Conservation (phyloP, 2,113 vertebrate species). For the Hylia prasina region DNA sequence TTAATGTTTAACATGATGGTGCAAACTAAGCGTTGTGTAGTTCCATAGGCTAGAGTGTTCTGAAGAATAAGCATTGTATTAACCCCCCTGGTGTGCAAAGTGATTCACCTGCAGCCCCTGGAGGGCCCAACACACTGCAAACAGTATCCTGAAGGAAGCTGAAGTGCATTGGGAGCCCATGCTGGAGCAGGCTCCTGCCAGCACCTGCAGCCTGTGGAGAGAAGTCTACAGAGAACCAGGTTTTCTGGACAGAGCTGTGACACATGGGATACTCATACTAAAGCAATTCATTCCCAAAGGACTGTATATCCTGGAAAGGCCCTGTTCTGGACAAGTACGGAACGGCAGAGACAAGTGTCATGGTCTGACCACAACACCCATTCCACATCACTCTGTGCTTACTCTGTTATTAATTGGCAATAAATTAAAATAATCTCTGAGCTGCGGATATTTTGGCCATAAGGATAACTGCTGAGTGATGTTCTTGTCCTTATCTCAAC, state of each 20-base stretch:
- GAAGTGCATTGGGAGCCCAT: rapidly evolving
- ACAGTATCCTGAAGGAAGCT: not conserved
- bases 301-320: rapidly evolving
- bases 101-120: not conserved
- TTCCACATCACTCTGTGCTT: not conserved
- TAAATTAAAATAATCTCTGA: not conserved
- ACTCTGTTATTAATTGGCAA: not conserved
- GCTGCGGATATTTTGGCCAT: rapidly evolving
- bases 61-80: not conserved
- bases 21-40: rapidly evolving
- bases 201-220: not conserved
- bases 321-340: not conserved
- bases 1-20: not conserved
- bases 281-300: not conserved
- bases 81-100: not conserved
- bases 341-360: not conserved
- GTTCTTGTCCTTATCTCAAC: not conserved
- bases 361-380: rapidly evolving
- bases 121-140: rapidly evolving
- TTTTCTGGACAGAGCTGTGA: not conserved
- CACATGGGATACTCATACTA: rapidly evolving
- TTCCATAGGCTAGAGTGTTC: not conserved
- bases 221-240: not conserved
- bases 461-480: not conserved
- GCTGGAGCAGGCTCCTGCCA: not conserved